A percentile compares a stretch with the other conserved stretches of the same genome.
Conservation (phyloP, 2,888 invertebrate genomes). For the Phytoseiulus persimilis region DNA sequence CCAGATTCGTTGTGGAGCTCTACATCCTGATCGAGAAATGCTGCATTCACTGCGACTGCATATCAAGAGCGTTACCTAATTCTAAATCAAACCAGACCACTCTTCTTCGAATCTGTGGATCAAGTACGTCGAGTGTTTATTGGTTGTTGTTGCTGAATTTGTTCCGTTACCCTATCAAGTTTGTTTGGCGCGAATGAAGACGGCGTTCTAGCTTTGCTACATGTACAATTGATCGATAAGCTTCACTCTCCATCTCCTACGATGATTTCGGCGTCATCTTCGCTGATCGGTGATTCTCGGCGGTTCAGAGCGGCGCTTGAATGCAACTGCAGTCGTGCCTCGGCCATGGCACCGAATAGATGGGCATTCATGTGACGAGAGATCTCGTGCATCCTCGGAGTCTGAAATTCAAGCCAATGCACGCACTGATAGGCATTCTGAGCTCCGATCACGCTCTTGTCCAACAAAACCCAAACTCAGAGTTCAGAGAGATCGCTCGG, state of each 20-base stretch:
- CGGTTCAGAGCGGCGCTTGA: background rate
- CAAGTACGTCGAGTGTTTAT: background rate
- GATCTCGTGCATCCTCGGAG: slow-evolving; percentile 35
- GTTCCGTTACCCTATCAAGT: background rate
- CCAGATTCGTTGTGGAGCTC: no score
- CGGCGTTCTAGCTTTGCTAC: background rate
- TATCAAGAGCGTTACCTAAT: no score
- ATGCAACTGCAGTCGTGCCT: background rate
- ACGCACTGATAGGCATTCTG: background rate
- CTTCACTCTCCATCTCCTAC: slow-evolving; percentile 31
- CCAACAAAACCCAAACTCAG: no score
- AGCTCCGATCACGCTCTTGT: no score
- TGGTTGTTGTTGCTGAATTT: background rate
- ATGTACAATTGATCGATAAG: background rate
- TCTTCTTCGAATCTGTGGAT: background rate
- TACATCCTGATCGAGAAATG: no score
- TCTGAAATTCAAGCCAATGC: background rate
- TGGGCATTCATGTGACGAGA: slow-evolving; percentile 28
- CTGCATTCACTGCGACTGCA: no score
- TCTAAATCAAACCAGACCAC: background rate
- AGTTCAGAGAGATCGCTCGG: no score
- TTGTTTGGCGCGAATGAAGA: background rate
- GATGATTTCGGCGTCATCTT: slow-evolving; percentile 32
- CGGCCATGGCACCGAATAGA: slow-evolving; percentile 23
- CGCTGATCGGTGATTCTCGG: background rate